These are phyloP conservation scores for Epizoanthus ramosus DNA, from an alignment of 92 coral and sea anemone species.

Conservation along the genomic window DNA sequence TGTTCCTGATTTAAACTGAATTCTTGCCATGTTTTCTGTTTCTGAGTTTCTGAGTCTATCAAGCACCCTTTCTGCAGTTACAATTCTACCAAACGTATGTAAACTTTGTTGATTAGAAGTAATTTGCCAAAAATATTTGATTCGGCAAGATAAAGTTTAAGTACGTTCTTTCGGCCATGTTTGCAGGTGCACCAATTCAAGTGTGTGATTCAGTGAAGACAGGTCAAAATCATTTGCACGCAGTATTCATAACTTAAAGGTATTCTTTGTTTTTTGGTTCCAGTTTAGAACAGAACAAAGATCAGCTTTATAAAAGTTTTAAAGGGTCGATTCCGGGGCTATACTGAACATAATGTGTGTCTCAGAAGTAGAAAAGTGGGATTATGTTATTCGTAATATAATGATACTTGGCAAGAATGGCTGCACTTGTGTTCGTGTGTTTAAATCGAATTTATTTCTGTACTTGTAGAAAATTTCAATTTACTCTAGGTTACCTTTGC, in stretches of 20 bases:
- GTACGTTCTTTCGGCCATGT: not conserved
- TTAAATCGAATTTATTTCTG: not conserved
- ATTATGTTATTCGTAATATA: not conserved
- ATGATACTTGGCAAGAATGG: not conserved
- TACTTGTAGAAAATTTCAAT: no score
- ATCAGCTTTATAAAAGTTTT: conserved; percentile 18
- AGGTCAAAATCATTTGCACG: not conserved
- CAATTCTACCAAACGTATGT: no score
- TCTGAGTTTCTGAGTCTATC: no score
- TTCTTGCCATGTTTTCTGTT: no score
- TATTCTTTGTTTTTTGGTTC: conserved; percentile 20
- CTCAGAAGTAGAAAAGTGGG: not conserved
- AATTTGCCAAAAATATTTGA: not conserved
- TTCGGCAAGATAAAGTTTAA: no score
- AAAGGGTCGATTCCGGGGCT: not conserved
- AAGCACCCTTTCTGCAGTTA: no score
- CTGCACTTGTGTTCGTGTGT: not conserved
- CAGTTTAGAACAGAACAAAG: conserved; percentile 23
- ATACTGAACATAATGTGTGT: not conserved
- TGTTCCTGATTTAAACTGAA: no score
- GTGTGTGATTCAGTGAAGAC: conserved; percentile 3
- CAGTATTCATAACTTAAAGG: conserved; percentile 3
- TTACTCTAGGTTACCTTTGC: no score
- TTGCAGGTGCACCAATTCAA: conserved; percentile 37
- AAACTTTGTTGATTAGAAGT: no score